Conservation (phyloP, 1,140 invertebrate species). For the Nymphalis io region DNA sequence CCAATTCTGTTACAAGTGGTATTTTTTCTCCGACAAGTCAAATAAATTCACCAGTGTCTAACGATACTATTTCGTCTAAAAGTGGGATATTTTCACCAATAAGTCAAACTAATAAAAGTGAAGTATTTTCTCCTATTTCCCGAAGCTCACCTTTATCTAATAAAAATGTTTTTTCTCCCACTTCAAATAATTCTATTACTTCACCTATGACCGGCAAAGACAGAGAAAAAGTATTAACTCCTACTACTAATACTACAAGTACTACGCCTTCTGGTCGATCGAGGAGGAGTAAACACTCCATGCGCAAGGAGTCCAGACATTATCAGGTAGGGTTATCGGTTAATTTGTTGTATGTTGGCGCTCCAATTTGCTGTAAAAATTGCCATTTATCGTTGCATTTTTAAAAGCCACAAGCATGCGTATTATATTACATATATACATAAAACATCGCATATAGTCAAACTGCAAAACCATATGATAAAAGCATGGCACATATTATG, state of each 20-base stretch:
- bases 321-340: constrained; percentile 79
- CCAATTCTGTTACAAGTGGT: constrained; percentile 80
- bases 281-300: constrained; percentile 78
- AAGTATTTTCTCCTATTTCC: constrained; percentile 76
- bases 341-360: constrained; percentile 19
- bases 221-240: constrained; percentile 80
- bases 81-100: constrained; percentile 77
- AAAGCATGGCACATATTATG: constrained; percentile 24
- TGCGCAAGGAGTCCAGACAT: constrained; percentile 84
- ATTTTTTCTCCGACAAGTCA: constrained; percentile 80
- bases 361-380: constrained; percentile 30
- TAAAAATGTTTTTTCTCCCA: constrained; percentile 76
- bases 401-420: constrained; percentile 23
- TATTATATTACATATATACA: constrained; percentile 19
- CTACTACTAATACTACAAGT: constrained; percentile 76
- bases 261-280: constrained; percentile 79
- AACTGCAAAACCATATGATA: constrained; percentile 19
- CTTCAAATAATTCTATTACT: constrained; percentile 73
- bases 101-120: constrained; percentile 79
- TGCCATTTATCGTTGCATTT: constrained; percentile 29
- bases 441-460: constrained; percentile 26
- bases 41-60: constrained; percentile 79
- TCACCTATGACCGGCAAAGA: constrained; percentile 80
- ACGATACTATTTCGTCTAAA: constrained; percentile 79
- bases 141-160: constrained; percentile 73